Evolutionary conservation across 2,888 invertebrate species (phyloP).

Genomic region (Athripsodes cinereus): DNA sequence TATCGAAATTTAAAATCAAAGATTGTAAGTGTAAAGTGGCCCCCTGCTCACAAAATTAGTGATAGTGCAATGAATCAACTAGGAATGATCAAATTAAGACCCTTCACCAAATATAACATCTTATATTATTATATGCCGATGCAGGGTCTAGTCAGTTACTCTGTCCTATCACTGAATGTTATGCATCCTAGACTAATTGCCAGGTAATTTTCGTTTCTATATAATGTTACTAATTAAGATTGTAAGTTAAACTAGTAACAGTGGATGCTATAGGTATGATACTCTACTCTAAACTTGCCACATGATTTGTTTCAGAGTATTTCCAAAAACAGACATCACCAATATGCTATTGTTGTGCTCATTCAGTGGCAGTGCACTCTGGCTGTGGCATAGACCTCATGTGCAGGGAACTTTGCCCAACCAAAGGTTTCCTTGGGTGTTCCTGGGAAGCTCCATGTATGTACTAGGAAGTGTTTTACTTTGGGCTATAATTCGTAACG

Average conservation of each 20-base stretch:
- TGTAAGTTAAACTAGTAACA: too few relatives aligned
- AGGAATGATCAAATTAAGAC: conserved; percentile 49
- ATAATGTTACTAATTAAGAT: conserved; percentile 5
- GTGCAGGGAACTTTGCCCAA: conserved; percentile 58
- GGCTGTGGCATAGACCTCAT: conserved; percentile 76
- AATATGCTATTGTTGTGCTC: conserved; percentile 77
- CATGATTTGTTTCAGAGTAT: conserved; percentile 55
- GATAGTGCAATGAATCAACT: neutral
- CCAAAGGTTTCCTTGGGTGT: conserved; percentile 64
- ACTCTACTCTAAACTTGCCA: too few relatives aligned
- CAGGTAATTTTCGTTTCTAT: conserved; percentile 44
- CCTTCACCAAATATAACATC: conserved; percentile 65
- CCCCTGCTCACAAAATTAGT: conserved; percentile 1
- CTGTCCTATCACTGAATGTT: conserved; percentile 72
- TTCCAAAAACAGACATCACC: conserved; percentile 69
- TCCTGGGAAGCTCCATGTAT: conserved; percentile 71
- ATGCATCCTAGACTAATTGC: conserved; percentile 76
- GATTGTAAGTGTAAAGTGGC: conserved; percentile 14
- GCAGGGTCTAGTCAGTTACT: conserved; percentile 70
- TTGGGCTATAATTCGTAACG: conserved; percentile 80
- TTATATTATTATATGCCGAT: conserved; percentile 70
- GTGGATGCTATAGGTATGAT: too few relatives aligned
- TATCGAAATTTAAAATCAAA: conserved; percentile 15
- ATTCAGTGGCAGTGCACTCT: conserved; percentile 75
- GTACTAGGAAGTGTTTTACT: conserved; percentile 84